Conservation (phyloP, 1,140 invertebrate species). For the Bemisia tabaci region DNA sequence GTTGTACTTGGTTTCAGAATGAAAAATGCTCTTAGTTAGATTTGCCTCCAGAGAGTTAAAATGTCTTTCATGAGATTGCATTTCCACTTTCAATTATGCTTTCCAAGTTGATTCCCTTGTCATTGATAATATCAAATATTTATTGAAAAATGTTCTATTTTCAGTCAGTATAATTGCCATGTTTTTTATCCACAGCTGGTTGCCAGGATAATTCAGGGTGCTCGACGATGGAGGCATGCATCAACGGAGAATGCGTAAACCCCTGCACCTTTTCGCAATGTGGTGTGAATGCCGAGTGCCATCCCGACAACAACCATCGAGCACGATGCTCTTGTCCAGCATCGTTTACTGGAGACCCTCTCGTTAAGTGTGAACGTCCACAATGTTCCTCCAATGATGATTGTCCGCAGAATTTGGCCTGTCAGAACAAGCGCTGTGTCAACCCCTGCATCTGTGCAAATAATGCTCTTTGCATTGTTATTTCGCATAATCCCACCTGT, state of each 20-base stretch:
- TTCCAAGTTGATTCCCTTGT: no score
- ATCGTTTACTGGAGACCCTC: slow-evolving; percentile 57
- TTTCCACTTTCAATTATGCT: no score
- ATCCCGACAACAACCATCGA: slow-evolving; percentile 51
- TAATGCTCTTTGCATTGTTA: slow-evolving; percentile 59
- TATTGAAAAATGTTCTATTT: not conserved
- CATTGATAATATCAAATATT: no score
- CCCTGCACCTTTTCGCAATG: slow-evolving; percentile 66
- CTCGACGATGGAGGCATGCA: slow-evolving; percentile 62
- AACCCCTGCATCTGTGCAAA: slow-evolving; percentile 61
- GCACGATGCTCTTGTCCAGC: slow-evolving; percentile 66
- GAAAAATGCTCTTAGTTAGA: no score
- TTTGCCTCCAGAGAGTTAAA: no score
- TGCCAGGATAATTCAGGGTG: slow-evolving; percentile 77
- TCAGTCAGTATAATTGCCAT: not conserved
- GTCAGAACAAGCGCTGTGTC: slow-evolving; percentile 55
- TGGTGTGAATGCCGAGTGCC: slow-evolving; percentile 65
- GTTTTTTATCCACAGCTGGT: slow-evolving; percentile 44
- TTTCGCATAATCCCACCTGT: slow-evolving; percentile 60
- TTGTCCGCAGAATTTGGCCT: slow-evolving; percentile 57
- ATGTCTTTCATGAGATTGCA: no score
- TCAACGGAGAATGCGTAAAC: slow-evolving; percentile 68
- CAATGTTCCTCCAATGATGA: slow-evolving; percentile 60
- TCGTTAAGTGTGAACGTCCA: slow-evolving; percentile 55
- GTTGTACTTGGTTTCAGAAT: no score